Evolutionary conservation across 2,113 vertebrate species (phyloP), one percentile per base, ranked within the genome.

Genomic region (Lasiurus cinereus): DNA sequence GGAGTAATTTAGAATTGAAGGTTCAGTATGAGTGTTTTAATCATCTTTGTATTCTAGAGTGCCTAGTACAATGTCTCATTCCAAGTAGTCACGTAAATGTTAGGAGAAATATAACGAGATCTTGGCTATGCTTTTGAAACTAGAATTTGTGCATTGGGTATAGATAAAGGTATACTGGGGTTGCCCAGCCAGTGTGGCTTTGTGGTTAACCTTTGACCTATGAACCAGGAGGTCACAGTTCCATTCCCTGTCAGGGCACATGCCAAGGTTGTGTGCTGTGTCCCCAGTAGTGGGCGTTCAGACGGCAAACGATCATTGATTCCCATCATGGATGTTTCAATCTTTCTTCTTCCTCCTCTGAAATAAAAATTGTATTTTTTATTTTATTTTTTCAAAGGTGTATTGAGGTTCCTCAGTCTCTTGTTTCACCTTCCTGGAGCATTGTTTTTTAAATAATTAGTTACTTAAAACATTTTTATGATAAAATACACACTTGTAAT

Each of bases 361-460:
- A 62, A 27, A 62, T 27, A 62, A 59, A 59, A 59, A 62, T 27
- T 62, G 59, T 62, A 62, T 62, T 62, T 62, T 27, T 62, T 21
- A 56, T 54, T 54, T 54, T 54, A 54, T 56, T 62, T 62, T 27
- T 11, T 24, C 56, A 31, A 21, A 50, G 12, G 15, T 95, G 6
- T 39, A 43, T 10, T 59, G 52, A 29, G 7, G 2, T 79, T 62
- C 14, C 59, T 94, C 33, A 67, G 43, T 78, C n/a, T 52, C 36
- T n/a, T 73, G 33, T 69, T 7, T 43, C 43, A 82, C 11, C 5
- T 89, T 95, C 36, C 64, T 79, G 43, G 19, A 88, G 29, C 27
- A 64, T 93, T 66, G 70, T 22, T 92, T 94, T 92, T 79, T 78
- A 19, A 64, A 2, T 79, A 73, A 78, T 84, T 27, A 94, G 2